A percentile compares a stretch with the other conserved stretches of the same genome.
Evolutionary conservation across 2,797 vertebrate genomes (phyloP).

Genomic region (Poeciliopsis turneri): DNA sequence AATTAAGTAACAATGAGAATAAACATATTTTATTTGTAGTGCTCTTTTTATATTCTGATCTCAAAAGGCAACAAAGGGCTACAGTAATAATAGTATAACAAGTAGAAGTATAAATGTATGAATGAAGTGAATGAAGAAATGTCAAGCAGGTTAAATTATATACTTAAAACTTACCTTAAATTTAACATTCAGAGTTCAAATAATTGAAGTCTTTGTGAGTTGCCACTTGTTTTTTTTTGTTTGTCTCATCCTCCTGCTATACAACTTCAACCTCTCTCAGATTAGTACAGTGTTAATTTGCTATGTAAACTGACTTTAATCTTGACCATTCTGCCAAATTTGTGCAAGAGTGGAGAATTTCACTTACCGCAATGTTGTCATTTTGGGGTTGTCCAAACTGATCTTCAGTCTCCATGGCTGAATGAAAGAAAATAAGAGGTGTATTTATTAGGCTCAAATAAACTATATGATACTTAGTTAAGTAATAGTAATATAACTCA

Average conservation of each 20-base stretch:
- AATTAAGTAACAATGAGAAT: not conserved
- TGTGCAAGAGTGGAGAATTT: not conserved
- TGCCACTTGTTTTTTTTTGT: not conserved
- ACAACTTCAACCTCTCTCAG: not conserved
- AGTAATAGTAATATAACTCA: slow-evolving; percentile 18
- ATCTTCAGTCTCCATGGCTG: slow-evolving; percentile 31
- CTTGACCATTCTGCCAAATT: not conserved
- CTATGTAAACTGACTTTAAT: not conserved
- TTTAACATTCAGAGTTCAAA: not conserved
- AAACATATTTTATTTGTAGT: not conserved
- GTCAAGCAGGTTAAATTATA: not conserved
- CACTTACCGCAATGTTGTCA: slow-evolving; percentile 34
- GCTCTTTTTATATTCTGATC: not conserved
- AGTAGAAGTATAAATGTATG: not conserved
- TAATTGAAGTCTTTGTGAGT: not conserved
- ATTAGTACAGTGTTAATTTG: not conserved
- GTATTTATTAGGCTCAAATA: not conserved
- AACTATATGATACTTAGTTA: not conserved
- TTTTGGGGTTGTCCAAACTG: not conserved
- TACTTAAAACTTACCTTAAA: not conserved
- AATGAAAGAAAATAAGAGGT: not conserved
- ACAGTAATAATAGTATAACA: not conserved
- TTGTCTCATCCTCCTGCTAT: not conserved
- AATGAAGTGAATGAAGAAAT: not conserved
- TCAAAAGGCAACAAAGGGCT: not conserved